phyloP scores from a whole-genome alignment of 2,888 invertebrate genomes.

The Lymantria monacha region DNA sequence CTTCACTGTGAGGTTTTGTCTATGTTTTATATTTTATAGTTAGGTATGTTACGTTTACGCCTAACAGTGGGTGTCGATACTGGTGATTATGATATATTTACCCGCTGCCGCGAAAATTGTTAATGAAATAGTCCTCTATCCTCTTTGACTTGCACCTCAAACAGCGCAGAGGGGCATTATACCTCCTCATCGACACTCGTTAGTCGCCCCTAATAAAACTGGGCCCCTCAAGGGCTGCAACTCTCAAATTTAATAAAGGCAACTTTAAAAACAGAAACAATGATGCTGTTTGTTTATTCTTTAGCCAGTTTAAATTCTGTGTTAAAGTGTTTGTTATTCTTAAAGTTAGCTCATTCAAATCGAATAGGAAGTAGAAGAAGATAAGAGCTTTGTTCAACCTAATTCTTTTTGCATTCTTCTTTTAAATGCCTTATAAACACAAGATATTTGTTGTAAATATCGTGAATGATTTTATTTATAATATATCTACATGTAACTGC shows the following conservation, averaged over 20 bases:
- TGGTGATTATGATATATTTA: no score
- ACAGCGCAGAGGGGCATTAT: slow-evolving; percentile 62
- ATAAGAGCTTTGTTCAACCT: not conserved
- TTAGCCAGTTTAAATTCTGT: not conserved
- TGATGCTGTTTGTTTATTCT: slow-evolving; percentile 33
- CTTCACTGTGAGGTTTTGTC: no score
- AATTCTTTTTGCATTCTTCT: not conserved
- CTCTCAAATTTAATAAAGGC: slow-evolving; percentile 77
- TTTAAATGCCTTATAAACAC: not conserved
- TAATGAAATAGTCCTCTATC: no score
- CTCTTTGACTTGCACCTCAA: slow-evolving; percentile 34
- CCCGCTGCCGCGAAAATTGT: no score
- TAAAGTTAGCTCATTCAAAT: not conserved
- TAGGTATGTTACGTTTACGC: no score
- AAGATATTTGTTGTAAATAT: no score
- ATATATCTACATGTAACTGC: no score
- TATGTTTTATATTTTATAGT: no score
- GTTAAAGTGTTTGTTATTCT: slow-evolving; percentile 1
- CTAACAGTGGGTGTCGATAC: no score
- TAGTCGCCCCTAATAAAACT: slow-evolving; percentile 78
- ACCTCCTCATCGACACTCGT: slow-evolving; percentile 78
- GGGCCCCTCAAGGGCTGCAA: slow-evolving; percentile 71
- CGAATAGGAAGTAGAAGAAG: not conserved
- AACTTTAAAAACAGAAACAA: slow-evolving; percentile 76
- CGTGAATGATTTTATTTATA: no score